A percentile compares a stretch with the other conserved stretches of the same genome.
phyloP scores from a whole-genome alignment of 2,888 invertebrate genomes.

The Oscheius myriophilus region DNA sequence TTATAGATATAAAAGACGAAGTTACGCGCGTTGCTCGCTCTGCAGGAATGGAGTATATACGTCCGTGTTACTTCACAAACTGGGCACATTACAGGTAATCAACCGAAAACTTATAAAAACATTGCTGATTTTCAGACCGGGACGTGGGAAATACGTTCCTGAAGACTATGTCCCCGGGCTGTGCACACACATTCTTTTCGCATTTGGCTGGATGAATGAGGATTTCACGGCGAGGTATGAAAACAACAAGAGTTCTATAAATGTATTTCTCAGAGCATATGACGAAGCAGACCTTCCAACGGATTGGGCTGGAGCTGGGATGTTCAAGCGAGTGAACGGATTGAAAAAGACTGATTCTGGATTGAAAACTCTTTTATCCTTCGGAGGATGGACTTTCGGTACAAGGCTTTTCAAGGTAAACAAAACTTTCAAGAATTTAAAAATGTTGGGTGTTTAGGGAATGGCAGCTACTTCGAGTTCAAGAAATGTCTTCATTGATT shows the following conservation, averaged over 20 bases:
- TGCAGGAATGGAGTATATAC: slow-evolving; percentile 43
- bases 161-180: slow-evolving; percentile 92
- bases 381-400: slow-evolving; percentile 96
- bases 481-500: slow-evolving; percentile 76
- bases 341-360: slow-evolving; percentile 89
- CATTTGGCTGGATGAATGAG: slow-evolving; percentile 97
- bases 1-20: no score
- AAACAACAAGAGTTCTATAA: neutral
- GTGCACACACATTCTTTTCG: slow-evolving; percentile 94
- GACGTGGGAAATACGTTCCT: slow-evolving; percentile 79
- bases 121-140: slow-evolving; percentile 40
- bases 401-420: slow-evolving; percentile 74
- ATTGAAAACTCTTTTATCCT: slow-evolving; percentile 88
- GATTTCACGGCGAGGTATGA: slow-evolving; percentile 75
- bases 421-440: neutral
- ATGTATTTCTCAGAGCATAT: slow-evolving; percentile 34
- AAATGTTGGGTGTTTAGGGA: slow-evolving; percentile 29
- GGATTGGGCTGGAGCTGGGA: slow-evolving; percentile 85
- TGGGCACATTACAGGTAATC: slow-evolving; percentile 92
- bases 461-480: slow-evolving; percentile 63
- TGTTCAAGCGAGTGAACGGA: slow-evolving; percentile 85
- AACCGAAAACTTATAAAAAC: no score
- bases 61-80: slow-evolving; percentile 95
- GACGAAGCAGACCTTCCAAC: slow-evolving; percentile 77
- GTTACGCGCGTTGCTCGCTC: no score